Conservation (phyloP, 2,797 vertebrate species). For the Nannoperca obscura region DNA sequence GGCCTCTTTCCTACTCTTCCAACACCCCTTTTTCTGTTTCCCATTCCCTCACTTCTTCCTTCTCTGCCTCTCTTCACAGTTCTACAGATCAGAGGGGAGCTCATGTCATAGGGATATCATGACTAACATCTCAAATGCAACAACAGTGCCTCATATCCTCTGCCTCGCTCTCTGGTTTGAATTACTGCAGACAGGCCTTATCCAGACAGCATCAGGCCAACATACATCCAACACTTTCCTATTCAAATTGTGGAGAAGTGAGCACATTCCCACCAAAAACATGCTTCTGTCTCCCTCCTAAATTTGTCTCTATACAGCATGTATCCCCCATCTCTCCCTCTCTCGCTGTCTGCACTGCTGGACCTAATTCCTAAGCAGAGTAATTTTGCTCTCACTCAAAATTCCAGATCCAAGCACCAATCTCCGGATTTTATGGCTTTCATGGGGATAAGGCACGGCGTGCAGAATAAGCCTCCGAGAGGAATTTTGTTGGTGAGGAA, state of each 20-base stretch:
- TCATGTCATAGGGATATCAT: conserved; percentile 68
- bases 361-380: conserved; percentile 69
- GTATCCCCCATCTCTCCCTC: conserved; percentile 23
- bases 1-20: conserved; percentile 34
- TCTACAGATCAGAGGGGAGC: conserved; percentile 65
- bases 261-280: conserved; percentile 40
- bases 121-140: conserved; percentile 57
- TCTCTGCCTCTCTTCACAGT: conserved; percentile 10
- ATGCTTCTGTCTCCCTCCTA: conserved; percentile 28
- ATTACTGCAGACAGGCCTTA: conserved; percentile 62
- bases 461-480: conserved; percentile 75
- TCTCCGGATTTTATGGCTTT: conserved; percentile 81
- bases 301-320: conserved; percentile 31
- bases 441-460: conserved; percentile 75
- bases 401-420: conserved; percentile 78
- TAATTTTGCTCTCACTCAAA: conserved; percentile 77
- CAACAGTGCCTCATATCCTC: conserved; percentile 59
- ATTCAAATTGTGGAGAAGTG: conserved; percentile 50
- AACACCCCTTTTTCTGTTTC: conserved; percentile 26
- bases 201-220: conserved; percentile 61
- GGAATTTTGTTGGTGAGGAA: conserved; percentile 69
- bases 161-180: conserved; percentile 66
- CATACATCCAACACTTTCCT: conserved; percentile 54
- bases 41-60: conserved; percentile 13
- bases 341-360: conserved; percentile 45